Percentiles rank a stretch among this genome's conserved stretches.
Evolutionary conservation across 2,888 invertebrate genomes (phyloP).

Genomic region (Hypercompe scribonia): DNA sequence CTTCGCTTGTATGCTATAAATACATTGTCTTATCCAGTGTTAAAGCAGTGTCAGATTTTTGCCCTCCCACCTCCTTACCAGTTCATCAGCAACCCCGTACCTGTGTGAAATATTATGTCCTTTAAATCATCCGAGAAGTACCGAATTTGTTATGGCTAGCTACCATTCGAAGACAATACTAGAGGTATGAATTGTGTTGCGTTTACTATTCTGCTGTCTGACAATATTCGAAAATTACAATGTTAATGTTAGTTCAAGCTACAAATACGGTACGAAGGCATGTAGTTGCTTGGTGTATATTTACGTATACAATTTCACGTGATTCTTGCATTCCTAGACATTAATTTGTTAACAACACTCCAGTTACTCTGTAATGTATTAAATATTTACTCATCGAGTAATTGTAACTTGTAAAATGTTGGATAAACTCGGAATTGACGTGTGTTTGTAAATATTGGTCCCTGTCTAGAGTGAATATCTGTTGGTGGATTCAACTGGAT

Average conservation of each 20-base stretch:
- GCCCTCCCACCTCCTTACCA: too few species aligned
- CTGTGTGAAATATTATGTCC: too few species aligned
- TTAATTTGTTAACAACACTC: background rate
- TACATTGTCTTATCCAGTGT: too few species aligned
- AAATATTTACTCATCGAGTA: conserved; percentile 16
- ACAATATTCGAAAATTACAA: background rate
- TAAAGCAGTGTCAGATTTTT: too few species aligned
- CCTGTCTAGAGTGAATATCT: background rate
- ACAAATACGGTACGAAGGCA: background rate
- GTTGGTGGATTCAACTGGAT: background rate
- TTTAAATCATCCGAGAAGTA: too few species aligned
- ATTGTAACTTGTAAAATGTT: background rate
- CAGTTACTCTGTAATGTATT: background rate
- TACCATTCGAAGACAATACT: background rate
- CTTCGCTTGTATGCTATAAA: too few species aligned
- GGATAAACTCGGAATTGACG: background rate
- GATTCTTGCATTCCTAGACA: background rate
- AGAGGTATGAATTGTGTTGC: background rate
- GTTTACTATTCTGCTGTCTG: too few species aligned
- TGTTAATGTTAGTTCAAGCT: background rate
- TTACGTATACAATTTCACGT: background rate
- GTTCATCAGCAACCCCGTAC: too few species aligned
- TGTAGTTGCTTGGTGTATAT: background rate
- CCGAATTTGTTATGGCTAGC: too few species aligned
- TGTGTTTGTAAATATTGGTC: conserved; percentile 3